Evolutionary conservation across 2,888 invertebrate genomes (phyloP), one percentile per base, ranked within the genome.

Genomic region (Epirrhoe alternata): DNA sequence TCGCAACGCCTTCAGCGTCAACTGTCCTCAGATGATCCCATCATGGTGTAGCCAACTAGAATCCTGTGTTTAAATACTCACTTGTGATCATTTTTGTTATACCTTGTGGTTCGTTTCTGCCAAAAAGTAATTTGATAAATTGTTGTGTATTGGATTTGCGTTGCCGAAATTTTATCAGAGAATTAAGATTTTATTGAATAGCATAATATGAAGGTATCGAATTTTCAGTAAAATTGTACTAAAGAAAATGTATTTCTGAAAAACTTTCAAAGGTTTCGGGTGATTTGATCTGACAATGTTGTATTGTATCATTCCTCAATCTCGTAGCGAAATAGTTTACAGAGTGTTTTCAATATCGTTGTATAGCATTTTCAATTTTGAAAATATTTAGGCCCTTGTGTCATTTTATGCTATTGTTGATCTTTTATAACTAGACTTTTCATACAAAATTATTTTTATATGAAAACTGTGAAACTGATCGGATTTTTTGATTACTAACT

Each of bases 1-100:
- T 87, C 90, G 10, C 93, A 92, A 74, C 84, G 92, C 0, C 82
- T 91, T 72, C 93, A 93, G 72, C 80, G 94, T 1, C 93, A 93
- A 70, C 89, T 94, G 16, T 93, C 93, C 61, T 93, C 93, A 2
- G 94, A 94, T 77, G 94, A 94, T 76, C 93, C 94, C 74, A 93
- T 94, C 80, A 94, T 94, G 94, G 94, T 94, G 61, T 92, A 85
- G 64, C 30, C n/a, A 50, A 5, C 47, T 24, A n/a, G 33, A 35
- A 35, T 35, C 10, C 31, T 33, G 24, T 45, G 30, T 16, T 6
- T 17, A 33, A 12, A 30, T 50, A 49, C 57, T 47, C 6, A 49
- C 6, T 49, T 59, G 63, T 64, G 47, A 64, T 64, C 47, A 45
- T 31, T 49, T 45, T 63, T 68, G 38, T 64, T 61, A 64, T 47